These are phyloP conservation scores for Dicerorhinus sumatrensis DNA, from an alignment of 2,113 vertebrate species.

Conservation along the genomic window DNA sequence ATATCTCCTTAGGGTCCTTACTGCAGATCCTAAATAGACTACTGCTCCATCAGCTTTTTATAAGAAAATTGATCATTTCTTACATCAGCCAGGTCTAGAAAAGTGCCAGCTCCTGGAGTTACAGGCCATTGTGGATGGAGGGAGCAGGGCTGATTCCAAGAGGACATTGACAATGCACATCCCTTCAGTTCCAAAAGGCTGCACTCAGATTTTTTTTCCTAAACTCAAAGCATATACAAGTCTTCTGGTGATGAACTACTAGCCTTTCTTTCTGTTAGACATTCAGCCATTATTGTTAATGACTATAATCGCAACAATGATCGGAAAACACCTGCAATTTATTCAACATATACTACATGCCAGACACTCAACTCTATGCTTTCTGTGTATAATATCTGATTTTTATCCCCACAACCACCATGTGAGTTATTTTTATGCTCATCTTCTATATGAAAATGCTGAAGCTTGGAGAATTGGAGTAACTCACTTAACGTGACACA, in stretches of 20 bases:
- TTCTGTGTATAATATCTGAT: neutral
- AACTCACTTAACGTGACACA: neutral
- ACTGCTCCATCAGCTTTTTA: neutral
- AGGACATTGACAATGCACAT: neutral
- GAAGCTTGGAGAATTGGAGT: neutral
- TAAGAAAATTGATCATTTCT: neutral
- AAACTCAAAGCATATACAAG: neutral
- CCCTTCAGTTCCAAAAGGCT: neutral
- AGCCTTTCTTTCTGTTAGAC: neutral
- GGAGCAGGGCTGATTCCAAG: neutral
- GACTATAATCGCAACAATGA: neutral
- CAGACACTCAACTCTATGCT: rapidly evolving
- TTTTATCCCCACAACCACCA: neutral
- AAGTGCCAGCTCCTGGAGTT: neutral
- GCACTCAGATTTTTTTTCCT: neutral
- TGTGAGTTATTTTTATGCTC: neutral
- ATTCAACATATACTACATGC: neutral
- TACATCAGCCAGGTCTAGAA: neutral
- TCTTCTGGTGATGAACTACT: neutral
- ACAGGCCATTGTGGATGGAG: neutral
- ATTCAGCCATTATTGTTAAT: neutral
- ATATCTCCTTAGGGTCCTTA: neutral
- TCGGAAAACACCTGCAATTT: neutral
- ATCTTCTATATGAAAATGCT: neutral
- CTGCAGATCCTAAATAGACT: neutral